A percentile compares a stretch with the other conserved stretches of the same genome.
These are phyloP conservation scores for Thalassarche chlororhynchos DNA, from an alignment of 2,113 vertebrate species.

Conservation along the genomic window DNA sequence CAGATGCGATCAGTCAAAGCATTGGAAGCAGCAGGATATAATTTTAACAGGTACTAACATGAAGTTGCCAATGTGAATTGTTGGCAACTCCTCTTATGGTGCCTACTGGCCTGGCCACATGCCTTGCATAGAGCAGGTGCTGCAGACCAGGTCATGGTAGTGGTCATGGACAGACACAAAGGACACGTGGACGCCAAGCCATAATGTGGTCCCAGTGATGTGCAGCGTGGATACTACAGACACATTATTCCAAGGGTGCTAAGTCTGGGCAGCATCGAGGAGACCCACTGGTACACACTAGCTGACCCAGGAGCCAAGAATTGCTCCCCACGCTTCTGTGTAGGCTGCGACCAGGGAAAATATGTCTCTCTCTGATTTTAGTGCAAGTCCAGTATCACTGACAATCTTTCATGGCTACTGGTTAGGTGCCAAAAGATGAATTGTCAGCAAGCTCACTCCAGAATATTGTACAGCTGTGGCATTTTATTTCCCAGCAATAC, in stretches of 20 bases:
- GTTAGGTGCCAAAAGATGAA: neutral
- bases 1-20: neutral
- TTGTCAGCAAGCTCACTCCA: neutral
- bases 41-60: neutral
- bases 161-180: neutral
- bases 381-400: neutral
- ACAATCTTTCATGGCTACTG: neutral
- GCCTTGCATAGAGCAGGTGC: neutral
- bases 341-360: neutral
- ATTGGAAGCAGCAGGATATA: neutral
- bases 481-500: neutral
- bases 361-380: neutral
- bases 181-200: accelerated
- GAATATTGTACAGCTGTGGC: neutral
- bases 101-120: neutral
- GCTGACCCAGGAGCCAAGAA: neutral
- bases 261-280: neutral
- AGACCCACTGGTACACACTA: neutral
- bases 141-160: neutral
- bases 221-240: neutral
- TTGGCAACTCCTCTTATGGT: neutral
- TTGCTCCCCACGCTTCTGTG: neutral
- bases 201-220: neutral
- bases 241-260: too few species aligned
- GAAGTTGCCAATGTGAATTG: neutral